Evolutionary conservation across 2,888 invertebrate genomes (phyloP), one percentile per base, ranked within the genome.

Genomic region (Thereva nobilitata): DNA sequence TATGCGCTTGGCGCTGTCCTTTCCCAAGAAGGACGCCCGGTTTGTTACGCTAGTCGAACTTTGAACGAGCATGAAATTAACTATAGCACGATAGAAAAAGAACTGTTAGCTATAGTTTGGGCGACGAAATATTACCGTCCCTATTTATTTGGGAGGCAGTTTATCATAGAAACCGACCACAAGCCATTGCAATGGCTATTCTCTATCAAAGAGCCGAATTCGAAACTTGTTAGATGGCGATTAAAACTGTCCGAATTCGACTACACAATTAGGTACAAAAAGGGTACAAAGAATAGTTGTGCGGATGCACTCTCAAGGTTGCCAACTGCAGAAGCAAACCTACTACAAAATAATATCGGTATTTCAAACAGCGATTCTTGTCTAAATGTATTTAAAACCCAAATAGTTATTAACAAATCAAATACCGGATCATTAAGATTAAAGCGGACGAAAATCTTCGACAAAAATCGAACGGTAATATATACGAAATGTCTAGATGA

Each of bases 131-230:
- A 75, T 68, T 76, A 74, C 55, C 52, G 74, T 45, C 74, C 74
- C 0, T 76, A 76, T 66, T 10, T 77, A 8, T 75, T 72, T 63
- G 76, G 75, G 0, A 50, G 70, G 64, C 71, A 69, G 52, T 76
- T 76, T 59, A 67, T 57, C 9, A 68, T 76, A 3, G 68, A 73
- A n/a, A 75, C 75, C 0, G 77, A 77, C 64, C 75, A 77, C 67
- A 72, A 71, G 57, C 74, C 75, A 0, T 66, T 77, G 2, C 57
- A 64, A 38, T 75, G 73, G 73, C 59, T 73, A n/a, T n/a, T n/a
- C n/a, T n/a, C n/a, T n/a, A n/a, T n/a, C n/a, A n/a, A n/a, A n/a
- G n/a, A n/a, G n/a, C n/a, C n/a, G n/a, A n/a, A n/a, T n/a, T n/a
- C n/a, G n/a, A n/a, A n/a, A n/a, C n/a, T n/a, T n/a, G n/a, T n/a